Conservation (phyloP, 2,797 vertebrate species). For the Cetoscarus ocellatus region DNA sequence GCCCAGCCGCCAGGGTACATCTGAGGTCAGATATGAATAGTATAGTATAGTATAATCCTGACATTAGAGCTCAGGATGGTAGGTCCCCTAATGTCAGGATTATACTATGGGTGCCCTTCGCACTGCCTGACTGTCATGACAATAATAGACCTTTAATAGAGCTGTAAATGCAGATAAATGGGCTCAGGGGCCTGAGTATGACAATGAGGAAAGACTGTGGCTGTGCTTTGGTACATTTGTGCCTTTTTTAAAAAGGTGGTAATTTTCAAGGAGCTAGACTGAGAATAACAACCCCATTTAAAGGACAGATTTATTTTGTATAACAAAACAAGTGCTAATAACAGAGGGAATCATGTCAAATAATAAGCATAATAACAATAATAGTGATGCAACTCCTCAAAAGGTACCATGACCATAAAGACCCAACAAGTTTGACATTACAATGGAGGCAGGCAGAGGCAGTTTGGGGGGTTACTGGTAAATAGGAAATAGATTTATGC, state of each 20-base stretch:
- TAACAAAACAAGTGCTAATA: no score
- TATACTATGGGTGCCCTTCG: constrained; percentile 19
- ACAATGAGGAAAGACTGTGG: background rate
- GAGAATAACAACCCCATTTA: background rate
- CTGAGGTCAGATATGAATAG: constrained; percentile 20
- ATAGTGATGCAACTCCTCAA: no score
- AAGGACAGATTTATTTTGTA: background rate
- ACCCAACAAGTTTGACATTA: no score
- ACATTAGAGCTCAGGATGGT: constrained; percentile 9
- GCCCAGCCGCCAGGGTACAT: constrained; percentile 3
- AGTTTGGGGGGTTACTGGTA: no score
- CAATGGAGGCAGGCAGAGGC: no score
- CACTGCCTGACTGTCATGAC: constrained; percentile 25
- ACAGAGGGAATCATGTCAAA: no score
- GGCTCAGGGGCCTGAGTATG: background rate
- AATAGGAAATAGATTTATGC: no score
- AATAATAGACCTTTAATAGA: constrained; percentile 15
- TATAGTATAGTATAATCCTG: no score
- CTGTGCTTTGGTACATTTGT: background rate
- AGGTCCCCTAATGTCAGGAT: constrained; percentile 10
- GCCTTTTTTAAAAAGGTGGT: background rate
- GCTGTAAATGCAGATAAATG: constrained; percentile 20
- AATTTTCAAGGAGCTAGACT: background rate
- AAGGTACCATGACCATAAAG: no score
- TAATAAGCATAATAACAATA: no score